Evolutionary conservation across 2,113 vertebrate genomes (phyloP), one percentile per base, ranked within the genome.

Genomic region (Tragelaphus buxtoni): DNA sequence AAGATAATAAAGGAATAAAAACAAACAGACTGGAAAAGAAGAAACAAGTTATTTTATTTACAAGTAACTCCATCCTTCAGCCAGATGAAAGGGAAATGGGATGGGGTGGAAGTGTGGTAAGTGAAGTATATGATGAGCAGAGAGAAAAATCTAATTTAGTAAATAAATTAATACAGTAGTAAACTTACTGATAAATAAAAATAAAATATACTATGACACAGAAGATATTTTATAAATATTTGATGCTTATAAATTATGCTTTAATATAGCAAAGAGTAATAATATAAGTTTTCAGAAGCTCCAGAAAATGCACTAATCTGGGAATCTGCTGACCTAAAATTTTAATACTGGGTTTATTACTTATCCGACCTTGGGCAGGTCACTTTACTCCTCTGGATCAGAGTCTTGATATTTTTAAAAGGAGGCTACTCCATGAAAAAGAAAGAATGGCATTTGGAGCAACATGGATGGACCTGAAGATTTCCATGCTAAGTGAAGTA

Each of bases 351-450:
- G 12, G 26, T 14, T 16, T 92, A 32, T 79, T 49, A 80, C 22
- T 92, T 80, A 39, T 49, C 42, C n/a, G 26, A 30, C n/a, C 55
- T 83, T 55, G n/a, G 49, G 39, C 12, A 82, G n/a, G 9, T 88
- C 63, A 96, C 12, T 85, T 94, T 30, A 87, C 13, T 1, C 30
- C 65, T 85, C 22, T 72, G 85, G 39, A 4, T 65, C 32, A 86
- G 60, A 80, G 55, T 28, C 28, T 63, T 81, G 51, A 47, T 65
- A 92, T 74, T 86, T 95, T 91, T 16, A 91, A 91, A 97, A 77
- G 17, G 4, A 82, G 6, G 0, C 17, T 79, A 32, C 28, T 79
- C 76, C 28, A 49, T 79, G 47, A 11, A 32, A 51, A 91, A n/a
- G 26, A 90, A 53, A 17, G 47, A 79, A 79, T 63, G 16, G 45